Percentiles rank a stretch among this genome's conserved stretches.
These are phyloP conservation scores for Desmophyllum pertusum DNA, from an alignment of 92 coral and sea anemone genomes.

Conservation along the genomic window DNA sequence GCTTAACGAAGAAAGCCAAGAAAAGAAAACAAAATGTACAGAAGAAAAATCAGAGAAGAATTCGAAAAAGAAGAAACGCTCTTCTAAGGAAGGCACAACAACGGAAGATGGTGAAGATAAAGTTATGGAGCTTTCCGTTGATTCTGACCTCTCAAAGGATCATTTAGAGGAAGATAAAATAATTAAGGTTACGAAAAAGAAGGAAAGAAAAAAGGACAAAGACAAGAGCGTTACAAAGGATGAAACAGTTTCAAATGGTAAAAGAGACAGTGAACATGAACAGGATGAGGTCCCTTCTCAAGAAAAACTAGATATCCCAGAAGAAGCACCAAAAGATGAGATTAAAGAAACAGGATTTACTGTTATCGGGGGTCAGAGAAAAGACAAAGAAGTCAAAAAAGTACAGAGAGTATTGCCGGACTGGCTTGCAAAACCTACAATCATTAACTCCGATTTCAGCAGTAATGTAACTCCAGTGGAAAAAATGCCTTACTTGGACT, in stretches of 20 bases:
- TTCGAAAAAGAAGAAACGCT: not conserved
- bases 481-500: conserved; percentile 60
- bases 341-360: conserved; percentile 69
- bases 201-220: not conserved
- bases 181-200: not conserved
- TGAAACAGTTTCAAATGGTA: not conserved
- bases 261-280: conserved; percentile 2
- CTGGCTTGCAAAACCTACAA: conserved; percentile 88
- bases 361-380: conserved; percentile 80
- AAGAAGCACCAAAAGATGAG: not conserved
- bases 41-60: not conserved
- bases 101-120: not conserved
- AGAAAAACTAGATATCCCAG: conserved; percentile 9
- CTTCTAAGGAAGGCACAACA: not conserved
- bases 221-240: not conserved
- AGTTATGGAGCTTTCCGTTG: not conserved
- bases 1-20: not conserved
- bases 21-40: not conserved
- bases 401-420: conserved; percentile 81
- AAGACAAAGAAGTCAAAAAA: conserved; percentile 62
- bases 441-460: conserved; percentile 71
- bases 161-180: not conserved
- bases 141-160: not conserved
- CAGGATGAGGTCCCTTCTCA: not conserved
- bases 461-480: conserved; percentile 65